phyloP scores from a whole-genome alignment of 2,888 invertebrate genomes.

The Amiota minor region DNA sequence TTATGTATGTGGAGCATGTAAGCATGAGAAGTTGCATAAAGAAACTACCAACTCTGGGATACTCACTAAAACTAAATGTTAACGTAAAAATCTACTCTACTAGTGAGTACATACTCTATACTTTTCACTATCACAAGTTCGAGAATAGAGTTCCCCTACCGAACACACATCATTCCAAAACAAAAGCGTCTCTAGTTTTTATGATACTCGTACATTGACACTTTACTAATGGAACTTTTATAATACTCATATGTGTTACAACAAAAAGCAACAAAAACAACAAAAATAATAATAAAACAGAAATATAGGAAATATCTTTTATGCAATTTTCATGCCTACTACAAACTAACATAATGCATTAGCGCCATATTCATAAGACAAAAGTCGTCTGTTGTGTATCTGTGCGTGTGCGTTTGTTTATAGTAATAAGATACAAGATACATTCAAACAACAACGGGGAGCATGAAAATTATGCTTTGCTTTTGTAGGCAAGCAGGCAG shows the following conservation, averaged over 20 bases:
- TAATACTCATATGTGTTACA: neutral
- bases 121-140: too few species aligned
- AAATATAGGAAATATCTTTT: constrained; percentile 12
- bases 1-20: too few species aligned
- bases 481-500: too few species aligned
- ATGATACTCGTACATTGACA: constrained; percentile 19
- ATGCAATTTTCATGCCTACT: constrained; percentile 27
- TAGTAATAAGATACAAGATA: neutral
- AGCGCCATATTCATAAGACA: constrained; percentile 9
- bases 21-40: too few species aligned
- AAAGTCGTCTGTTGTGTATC: neutral
- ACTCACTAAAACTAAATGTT: too few species aligned
- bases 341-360: constrained; percentile 16
- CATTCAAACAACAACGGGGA: too few species aligned
- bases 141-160: too few species aligned
- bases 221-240: constrained; percentile 29
- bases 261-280: neutral
- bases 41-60: too few species aligned
- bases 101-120: too few species aligned
- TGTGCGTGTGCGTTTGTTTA: neutral
- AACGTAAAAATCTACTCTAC: too few species aligned
- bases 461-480: neutral
- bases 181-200: too few species aligned
- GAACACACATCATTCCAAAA: too few species aligned
- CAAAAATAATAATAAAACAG: neutral